A percentile compares a stretch with the other conserved stretches of the same genome.
These are phyloP conservation scores for Temnothorax ravouxi DNA, from an alignment of 2,888 invertebrate genomes.

Conservation along the genomic window DNA sequence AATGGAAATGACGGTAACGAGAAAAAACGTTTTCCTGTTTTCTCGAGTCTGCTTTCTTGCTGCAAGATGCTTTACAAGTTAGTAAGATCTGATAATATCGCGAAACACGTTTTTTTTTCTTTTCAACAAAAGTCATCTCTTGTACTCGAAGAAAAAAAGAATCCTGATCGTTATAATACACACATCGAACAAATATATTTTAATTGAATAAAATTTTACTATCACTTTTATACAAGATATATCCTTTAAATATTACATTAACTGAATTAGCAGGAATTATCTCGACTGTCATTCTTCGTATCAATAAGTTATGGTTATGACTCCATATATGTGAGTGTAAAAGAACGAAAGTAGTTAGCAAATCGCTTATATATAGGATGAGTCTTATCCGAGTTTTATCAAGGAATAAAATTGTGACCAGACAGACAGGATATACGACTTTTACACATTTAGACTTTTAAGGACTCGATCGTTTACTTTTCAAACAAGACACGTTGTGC, in stretches of 20 bases:
- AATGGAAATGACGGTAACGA: slow-evolving; percentile 66
- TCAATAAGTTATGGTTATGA: background rate
- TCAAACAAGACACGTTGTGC: background rate
- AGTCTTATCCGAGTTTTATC: background rate
- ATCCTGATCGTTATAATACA: background rate
- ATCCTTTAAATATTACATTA: background rate
- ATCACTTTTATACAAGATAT: background rate
- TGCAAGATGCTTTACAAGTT: background rate
- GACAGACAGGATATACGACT: background rate
- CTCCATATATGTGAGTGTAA: background rate
- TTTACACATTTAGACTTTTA: background rate
- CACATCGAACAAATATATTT: background rate
- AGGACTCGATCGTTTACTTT: background rate
- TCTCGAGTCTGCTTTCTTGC: background rate
- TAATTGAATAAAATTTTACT: background rate
- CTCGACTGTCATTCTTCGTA: background rate
- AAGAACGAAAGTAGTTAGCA: background rate
- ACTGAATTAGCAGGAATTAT: background rate
- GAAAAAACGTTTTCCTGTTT: background rate
- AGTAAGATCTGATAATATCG: background rate
- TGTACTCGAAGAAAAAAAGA: background rate
- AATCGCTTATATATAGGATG: background rate
- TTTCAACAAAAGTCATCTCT: background rate
- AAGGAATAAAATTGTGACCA: background rate
- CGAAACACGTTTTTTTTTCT: background rate